A percentile compares a stretch with the other conserved stretches of the same genome.
These are phyloP conservation scores for Aratinga solstitialis DNA, from an alignment of 2,797 vertebrate genomes.

Conservation along the genomic window DNA sequence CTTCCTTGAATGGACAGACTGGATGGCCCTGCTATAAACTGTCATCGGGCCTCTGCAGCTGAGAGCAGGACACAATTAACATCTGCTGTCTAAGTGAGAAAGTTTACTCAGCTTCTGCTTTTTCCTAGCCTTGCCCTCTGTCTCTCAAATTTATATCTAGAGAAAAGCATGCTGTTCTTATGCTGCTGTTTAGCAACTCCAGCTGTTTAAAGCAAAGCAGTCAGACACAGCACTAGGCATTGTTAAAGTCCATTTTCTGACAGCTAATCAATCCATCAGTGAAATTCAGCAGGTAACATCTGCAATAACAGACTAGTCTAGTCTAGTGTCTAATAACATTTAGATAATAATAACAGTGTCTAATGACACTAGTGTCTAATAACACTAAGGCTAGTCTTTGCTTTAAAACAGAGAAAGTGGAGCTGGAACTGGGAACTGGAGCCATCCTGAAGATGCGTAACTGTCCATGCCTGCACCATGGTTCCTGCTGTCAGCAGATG, in stretches of 20 bases:
- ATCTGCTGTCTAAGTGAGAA: slow-evolving; percentile 47
- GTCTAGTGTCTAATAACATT: neutral
- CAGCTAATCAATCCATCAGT: neutral
- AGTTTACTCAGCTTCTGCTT: slow-evolving; percentile 58
- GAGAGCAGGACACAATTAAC: slow-evolving; percentile 28
- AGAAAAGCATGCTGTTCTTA: neutral
- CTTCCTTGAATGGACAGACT: fast-evolving
- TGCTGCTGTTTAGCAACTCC: slow-evolving; percentile 34
- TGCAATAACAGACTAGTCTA: neutral
- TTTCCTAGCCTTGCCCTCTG: slow-evolving; percentile 6
- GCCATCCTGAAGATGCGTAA: neutral
- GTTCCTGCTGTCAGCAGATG: neutral
- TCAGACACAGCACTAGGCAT: neutral
- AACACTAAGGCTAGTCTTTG: neutral
- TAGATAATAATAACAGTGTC: neutral
- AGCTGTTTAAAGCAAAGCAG: slow-evolving; percentile 58
- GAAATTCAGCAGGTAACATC: neutral
- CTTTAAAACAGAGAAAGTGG: neutral
- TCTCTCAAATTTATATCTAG: slow-evolving; percentile 34
- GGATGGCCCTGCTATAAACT: neutral
- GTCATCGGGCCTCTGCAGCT: neutral
- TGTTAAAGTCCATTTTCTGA: neutral
- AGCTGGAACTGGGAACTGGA: neutral
- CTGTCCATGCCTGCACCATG: neutral
- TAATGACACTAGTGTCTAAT: neutral